A percentile compares a stretch with the other conserved stretches of the same genome.
phyloP scores from a whole-genome alignment of 2,888 invertebrate genomes.

The Melanotus villosus region DNA sequence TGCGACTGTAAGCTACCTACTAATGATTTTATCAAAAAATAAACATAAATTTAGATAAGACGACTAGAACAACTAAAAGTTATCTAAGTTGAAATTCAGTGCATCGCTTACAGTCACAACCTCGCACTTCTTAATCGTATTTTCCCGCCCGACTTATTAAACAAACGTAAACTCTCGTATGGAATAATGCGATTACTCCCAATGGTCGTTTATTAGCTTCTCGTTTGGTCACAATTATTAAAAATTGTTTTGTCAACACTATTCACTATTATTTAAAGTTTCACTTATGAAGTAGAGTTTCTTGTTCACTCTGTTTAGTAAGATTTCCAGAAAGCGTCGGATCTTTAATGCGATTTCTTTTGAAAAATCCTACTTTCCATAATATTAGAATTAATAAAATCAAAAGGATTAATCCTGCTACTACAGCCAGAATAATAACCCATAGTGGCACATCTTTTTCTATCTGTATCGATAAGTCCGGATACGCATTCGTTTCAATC shows the following conservation, averaged over 20 bases:
- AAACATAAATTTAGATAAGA: too few species aligned
- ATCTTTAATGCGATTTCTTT: constrained; percentile 83
- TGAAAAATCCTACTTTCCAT: constrained; percentile 94
- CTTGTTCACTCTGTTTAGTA: constrained; percentile 61
- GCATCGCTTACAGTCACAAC: too few species aligned
- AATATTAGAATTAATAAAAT: constrained; percentile 84
- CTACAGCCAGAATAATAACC: constrained; percentile 88
- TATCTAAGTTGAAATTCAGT: too few species aligned
- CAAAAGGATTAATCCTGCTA: constrained; percentile 87
- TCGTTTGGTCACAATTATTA: background rate
- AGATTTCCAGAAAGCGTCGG: constrained; percentile 81
- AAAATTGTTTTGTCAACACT: background rate
- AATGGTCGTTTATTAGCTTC: background rate
- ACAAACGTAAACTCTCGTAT: too few species aligned
- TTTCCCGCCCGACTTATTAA: too few species aligned
- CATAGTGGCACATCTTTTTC: constrained; percentile 86
- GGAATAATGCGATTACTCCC: constrained; percentile 1
- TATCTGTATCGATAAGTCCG: constrained; percentile 83
- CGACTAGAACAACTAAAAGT: too few species aligned
- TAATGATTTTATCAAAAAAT: too few species aligned
- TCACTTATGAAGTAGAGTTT: constrained; percentile 49
- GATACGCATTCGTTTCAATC: constrained; percentile 89
- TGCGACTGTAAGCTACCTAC: background rate
- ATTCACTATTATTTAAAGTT: background rate
- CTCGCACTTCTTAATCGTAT: too few species aligned